phyloP scores from a whole-genome alignment of 1,140 invertebrate genomes.

The Agraylea sexmaculata region DNA sequence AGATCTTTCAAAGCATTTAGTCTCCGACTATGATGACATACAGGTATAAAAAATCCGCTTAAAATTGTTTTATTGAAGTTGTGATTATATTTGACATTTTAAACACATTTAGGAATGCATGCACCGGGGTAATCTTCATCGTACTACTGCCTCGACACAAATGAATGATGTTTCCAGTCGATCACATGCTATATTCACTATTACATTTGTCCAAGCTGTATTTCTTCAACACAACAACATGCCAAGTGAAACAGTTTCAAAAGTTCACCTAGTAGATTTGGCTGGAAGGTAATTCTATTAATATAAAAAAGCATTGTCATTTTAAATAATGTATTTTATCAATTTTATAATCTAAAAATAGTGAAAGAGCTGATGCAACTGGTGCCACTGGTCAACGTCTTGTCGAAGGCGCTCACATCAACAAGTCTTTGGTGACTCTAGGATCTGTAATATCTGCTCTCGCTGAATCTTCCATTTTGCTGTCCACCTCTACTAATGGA shows the following conservation, averaged over 20 bases:
- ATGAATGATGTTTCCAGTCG: conserved; percentile 82
- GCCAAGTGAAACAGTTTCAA: conserved; percentile 79
- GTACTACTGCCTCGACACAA: conserved; percentile 72
- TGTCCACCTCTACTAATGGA: conserved; percentile 16
- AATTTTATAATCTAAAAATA: conserved; percentile 33
- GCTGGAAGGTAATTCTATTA: conserved; percentile 58
- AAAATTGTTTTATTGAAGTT: conserved; percentile 8
- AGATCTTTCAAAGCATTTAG: conserved; percentile 74
- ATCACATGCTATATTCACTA: conserved; percentile 93
- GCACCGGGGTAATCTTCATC: conserved; percentile 62
- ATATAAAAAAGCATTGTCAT: conserved; percentile 7
- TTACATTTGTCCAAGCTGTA: conserved; percentile 78
- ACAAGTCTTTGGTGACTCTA: conserved; percentile 81
- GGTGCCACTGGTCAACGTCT: conserved; percentile 76
- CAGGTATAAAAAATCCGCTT: conserved; percentile 40
- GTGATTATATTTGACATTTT: conserved; percentile 6
- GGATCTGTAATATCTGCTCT: conserved; percentile 91
- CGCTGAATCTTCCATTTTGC: conserved; percentile 51
- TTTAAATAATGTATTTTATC: conserved; percentile 9
- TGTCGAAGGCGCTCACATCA: conserved; percentile 86
- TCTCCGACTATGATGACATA: conserved; percentile 75
- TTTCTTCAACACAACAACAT: conserved; percentile 61
- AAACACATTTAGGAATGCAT: conserved; percentile 51
- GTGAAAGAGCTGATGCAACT: conserved; percentile 76
- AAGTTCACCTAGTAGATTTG: conserved; percentile 79